These are phyloP conservation scores for Dorcus parallelipipedus DNA, from an alignment of 2,888 invertebrate species.

Conservation along the genomic window DNA sequence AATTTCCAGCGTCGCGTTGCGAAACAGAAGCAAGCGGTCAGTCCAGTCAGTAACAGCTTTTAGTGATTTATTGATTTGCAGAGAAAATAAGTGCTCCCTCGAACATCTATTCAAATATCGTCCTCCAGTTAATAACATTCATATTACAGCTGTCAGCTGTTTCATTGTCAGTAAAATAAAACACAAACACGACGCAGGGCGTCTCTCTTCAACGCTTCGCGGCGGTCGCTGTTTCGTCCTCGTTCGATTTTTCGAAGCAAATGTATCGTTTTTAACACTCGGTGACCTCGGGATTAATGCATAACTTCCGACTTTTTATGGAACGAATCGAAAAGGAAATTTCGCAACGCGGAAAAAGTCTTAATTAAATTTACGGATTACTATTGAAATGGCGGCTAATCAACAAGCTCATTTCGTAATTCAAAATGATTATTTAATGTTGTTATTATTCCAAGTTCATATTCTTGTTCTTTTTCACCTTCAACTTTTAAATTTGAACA, in stretches of 20 bases:
- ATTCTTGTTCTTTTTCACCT: too few species aligned
- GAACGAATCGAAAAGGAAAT: slow-evolving; percentile 10
- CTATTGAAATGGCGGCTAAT: too few species aligned
- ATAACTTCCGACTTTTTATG: slow-evolving; percentile 16
- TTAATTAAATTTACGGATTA: too few species aligned
- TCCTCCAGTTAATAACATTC: slow-evolving; percentile 38
- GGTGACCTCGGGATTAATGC: slow-evolving; percentile 17
- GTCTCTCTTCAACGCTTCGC: slow-evolving; percentile 18
- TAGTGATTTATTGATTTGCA: slow-evolving; percentile 39
- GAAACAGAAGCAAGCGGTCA: neutral
- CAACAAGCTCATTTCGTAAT: too few species aligned
- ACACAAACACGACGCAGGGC: slow-evolving; percentile 19
- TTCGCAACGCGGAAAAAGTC: slow-evolving; percentile 1
- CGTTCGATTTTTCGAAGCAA: neutral
- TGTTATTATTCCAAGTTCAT: too few species aligned
- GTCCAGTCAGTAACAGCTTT: slow-evolving; percentile 25
- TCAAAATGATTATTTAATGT: too few species aligned
- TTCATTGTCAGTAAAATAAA: slow-evolving; percentile 28
- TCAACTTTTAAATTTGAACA: too few species aligned
- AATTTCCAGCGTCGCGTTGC: too few species aligned
- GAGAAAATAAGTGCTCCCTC: slow-evolving; percentile 31
- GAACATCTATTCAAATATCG: slow-evolving; percentile 38
- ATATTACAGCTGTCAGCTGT: slow-evolving; percentile 38
- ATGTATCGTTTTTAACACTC: slow-evolving; percentile 3
- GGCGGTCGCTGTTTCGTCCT: slow-evolving; percentile 3